phyloP scores from a whole-genome alignment of 2,797 vertebrate species.

The Spondyliosoma cantharus region DNA sequence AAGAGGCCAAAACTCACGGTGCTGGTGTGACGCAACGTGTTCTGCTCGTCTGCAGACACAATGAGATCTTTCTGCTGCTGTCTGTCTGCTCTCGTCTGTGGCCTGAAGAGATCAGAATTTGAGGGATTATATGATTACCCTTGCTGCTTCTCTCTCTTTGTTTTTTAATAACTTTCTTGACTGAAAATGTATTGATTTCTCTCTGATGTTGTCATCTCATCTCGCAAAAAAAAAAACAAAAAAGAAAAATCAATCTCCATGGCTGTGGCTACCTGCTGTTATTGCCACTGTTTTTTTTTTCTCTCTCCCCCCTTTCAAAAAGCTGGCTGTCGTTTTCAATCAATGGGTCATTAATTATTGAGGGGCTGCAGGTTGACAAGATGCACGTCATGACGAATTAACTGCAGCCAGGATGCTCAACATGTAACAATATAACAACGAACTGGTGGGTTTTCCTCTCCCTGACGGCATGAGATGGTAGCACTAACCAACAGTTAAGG shows the following conservation, averaged over 20 bases:
- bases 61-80: conserved; percentile 60
- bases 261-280: conserved; percentile 54
- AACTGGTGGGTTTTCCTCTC: conserved; percentile 36
- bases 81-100: conserved; percentile 5
- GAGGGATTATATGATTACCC: conserved; percentile 14
- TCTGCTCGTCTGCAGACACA: conserved; percentile 54
- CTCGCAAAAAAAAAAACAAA: conserved; percentile 31
- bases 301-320: conserved; percentile 28
- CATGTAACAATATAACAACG: conserved; percentile 58
- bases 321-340: conserved; percentile 66
- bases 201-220: conserved; percentile 67
- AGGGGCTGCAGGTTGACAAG: conserved; percentile 62
- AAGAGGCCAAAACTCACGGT: conserved; percentile 58
- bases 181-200: conserved; percentile 63
- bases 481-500: conserved; percentile 80
- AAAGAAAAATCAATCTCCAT: conserved; percentile 57
- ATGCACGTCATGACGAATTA: conserved; percentile 64
- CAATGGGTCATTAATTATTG: conserved; percentile 73
- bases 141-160: conserved; percentile 13
- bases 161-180: conserved; percentile 47
- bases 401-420: conserved; percentile 40
- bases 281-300: conserved; percentile 35
- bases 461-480: conserved; percentile 70
- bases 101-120: conserved; percentile 37
- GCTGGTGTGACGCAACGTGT: conserved; percentile 49